These are phyloP conservation scores for Nasonia vitripennis DNA, from an alignment of 1,140 invertebrate genomes.

Conservation along the genomic window DNA sequence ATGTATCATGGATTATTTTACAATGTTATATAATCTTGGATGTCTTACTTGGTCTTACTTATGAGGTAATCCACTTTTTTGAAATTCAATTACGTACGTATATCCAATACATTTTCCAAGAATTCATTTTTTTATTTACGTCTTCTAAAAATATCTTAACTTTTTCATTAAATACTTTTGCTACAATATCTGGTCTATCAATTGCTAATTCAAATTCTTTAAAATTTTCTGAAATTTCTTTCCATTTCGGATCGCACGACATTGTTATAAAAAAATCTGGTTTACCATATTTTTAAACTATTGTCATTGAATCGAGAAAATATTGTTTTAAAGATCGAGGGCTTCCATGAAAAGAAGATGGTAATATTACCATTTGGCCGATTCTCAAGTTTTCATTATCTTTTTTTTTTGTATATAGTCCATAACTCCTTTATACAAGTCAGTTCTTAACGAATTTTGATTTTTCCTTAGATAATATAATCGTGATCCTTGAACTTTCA, in stretches of 20 bases:
- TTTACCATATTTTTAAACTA: constrained; percentile 42
- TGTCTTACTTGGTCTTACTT: background rate
- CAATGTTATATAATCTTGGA: too few species aligned
- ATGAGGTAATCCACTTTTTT: too few species aligned
- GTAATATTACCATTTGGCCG: background rate
- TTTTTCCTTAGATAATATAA: too few species aligned
- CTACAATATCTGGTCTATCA: constrained; percentile 55
- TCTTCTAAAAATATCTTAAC: background rate
- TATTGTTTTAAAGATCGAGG: constrained; percentile 36
- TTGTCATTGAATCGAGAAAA: constrained; percentile 47
- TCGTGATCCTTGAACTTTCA: too few species aligned
- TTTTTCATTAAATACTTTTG: background rate
- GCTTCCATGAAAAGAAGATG: constrained; percentile 33
- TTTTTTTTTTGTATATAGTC: background rate
- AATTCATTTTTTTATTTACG: constrained; percentile 7
- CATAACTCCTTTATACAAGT: too few species aligned
- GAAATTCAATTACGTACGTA: background rate
- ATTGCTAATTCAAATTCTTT: constrained; percentile 60
- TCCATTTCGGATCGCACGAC: constrained; percentile 35
- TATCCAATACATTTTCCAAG: constrained; percentile 8
- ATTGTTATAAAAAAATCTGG: constrained; percentile 47
- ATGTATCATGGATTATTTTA: too few species aligned
- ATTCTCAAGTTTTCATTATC: constrained; percentile 7
- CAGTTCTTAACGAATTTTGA: too few species aligned
- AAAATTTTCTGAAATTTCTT: constrained; percentile 60